Percentiles rank a stretch among this genome's conserved stretches.
phyloP scores from a whole-genome alignment of 2,888 invertebrate species.

The Neelides folsomi region DNA sequence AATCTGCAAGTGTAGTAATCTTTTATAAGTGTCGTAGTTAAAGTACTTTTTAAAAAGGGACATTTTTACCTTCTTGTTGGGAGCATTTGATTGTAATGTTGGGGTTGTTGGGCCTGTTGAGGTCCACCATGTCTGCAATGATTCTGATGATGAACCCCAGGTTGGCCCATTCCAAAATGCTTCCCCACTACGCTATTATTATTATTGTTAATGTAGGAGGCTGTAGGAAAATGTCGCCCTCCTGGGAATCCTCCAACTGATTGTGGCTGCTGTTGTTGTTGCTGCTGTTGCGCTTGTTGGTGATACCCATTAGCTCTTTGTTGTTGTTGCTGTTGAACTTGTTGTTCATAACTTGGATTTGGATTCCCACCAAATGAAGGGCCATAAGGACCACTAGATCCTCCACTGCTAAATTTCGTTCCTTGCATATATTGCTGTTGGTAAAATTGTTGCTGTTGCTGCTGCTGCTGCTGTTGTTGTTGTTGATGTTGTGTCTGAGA shows the following conservation, averaged over 20 bases:
- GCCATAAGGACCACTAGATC: background rate
- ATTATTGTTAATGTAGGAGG: background rate
- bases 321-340: background rate
- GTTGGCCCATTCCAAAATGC: background rate
- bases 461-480: slow-evolving; percentile 2
- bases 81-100: slow-evolving; percentile 23
- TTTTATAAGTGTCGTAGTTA: no score
- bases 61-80: slow-evolving; percentile 22
- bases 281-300: slow-evolving; percentile 4
- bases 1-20: no score
- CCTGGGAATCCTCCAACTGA: slow-evolving; percentile 1
- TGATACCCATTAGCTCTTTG: slow-evolving; percentile 6
- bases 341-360: background rate
- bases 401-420: background rate
- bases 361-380: background rate
- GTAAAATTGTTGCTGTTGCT: slow-evolving; percentile 1
- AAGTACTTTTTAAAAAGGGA: background rate
- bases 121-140: background rate
- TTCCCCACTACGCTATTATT: background rate
- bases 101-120: slow-evolving; percentile 11
- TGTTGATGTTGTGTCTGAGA: slow-evolving; percentile 2
- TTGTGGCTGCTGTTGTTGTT: background rate
- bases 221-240: background rate
- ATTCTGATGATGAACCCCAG: background rate
- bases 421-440: background rate